Conservation (phyloP, 2,888 invertebrate genomes). For the Lasioglossum marginatum region DNA sequence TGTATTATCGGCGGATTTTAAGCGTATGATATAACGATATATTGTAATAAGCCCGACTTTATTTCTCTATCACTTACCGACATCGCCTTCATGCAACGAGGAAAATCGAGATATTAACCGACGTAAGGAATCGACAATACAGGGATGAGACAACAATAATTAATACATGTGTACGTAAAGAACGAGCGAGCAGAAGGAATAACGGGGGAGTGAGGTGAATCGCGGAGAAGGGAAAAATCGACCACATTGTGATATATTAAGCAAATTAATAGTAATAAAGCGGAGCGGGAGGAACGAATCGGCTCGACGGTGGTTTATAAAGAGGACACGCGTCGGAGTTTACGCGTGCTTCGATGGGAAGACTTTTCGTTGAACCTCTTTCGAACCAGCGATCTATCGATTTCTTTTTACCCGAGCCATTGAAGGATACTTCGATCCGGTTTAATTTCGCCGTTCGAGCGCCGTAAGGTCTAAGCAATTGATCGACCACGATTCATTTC, state of each 20-base stretch:
- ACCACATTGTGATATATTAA: slow-evolving; percentile 81
- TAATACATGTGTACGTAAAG: slow-evolving; percentile 78
- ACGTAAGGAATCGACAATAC: slow-evolving; percentile 83
- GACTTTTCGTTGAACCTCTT: slow-evolving; percentile 11
- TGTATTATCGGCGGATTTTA: slow-evolving; percentile 65
- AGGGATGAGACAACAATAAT: slow-evolving; percentile 84
- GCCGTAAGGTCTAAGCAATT: not conserved
- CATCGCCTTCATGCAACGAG: slow-evolving; percentile 83
- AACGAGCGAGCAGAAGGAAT: slow-evolving; percentile 44
- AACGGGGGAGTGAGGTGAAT: slow-evolving; percentile 26
- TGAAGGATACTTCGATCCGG: not conserved
- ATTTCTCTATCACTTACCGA: slow-evolving; percentile 83
- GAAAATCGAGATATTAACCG: slow-evolving; percentile 72
- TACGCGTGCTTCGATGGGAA: slow-evolving; percentile 9
- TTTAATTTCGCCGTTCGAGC: not conserved
- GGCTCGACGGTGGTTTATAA: not conserved
- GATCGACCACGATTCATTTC: not conserved
- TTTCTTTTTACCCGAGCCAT: not conserved
- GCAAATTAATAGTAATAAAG: slow-evolving; percentile 52
- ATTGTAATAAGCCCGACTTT: slow-evolving; percentile 72
- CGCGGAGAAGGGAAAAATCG: slow-evolving; percentile 57
- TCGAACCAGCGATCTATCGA: not conserved
- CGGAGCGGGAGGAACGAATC: slow-evolving; percentile 13
- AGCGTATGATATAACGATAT: slow-evolving; percentile 62
- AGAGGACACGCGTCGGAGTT: not conserved